Evolutionary conservation across 2,888 invertebrate species (phyloP), one percentile per base, ranked within the genome.

Genomic region (Noctua pronuba): DNA sequence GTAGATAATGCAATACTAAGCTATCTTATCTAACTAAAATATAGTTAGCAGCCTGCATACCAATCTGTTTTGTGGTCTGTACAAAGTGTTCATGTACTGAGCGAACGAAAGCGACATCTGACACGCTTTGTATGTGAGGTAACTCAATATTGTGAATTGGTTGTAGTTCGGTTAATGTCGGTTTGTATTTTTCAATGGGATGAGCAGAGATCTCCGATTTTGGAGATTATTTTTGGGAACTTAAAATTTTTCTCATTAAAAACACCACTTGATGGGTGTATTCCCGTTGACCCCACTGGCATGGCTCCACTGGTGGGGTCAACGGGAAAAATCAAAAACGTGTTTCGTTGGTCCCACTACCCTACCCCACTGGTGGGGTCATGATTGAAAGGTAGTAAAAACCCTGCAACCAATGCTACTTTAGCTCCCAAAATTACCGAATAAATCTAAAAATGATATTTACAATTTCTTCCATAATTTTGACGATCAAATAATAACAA

Each of bases 71-170:
- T n/a, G 41, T 13, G 16, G 67, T 35, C 55, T 67, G 35, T 85
- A 67, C 69, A 13, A 16, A 18, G 11, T 52, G n/a, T 71, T 68
- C 55, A 62, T 75, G 65, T 70, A 78, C 82, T n/a, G 58, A 79
- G 82, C 80, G 80, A 90, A 90, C 81, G 90, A 92, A 91, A 92
- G 90, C 77, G 90, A 91, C 86, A 88, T 80, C 79, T 84, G 89
- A 88, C 90, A 90, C 86, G 87, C 80, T 88, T 89, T 88, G 80
- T 71, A 62, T 77, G 73, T 72, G 81, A 83, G 79, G 79, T 88
- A 84, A 88, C 77, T 80, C 68, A 52, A 86, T 82, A 82, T 74
- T 65, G 31, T 72, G 46, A 44, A 74, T 68, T 13, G 44, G n/a
- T 71, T 80, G n/a, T 41, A 81, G 41, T 73, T 69, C 31, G 10